Evolutionary conservation across 2,797 vertebrate species (phyloP).

Genomic region (Selene dorsalis): DNA sequence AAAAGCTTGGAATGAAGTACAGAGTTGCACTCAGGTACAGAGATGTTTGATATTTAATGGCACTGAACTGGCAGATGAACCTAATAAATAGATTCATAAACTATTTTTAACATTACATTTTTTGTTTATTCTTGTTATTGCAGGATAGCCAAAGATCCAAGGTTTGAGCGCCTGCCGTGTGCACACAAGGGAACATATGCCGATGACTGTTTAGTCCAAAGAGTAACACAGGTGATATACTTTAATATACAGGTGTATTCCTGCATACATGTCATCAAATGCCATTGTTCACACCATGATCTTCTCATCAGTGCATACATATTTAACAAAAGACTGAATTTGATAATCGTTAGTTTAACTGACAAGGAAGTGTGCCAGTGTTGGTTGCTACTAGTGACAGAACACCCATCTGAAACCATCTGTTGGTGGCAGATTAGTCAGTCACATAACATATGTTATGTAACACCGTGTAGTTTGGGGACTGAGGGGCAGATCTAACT

Average conservation of each 20-base stretch:
- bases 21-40: slow-evolving; percentile 94
- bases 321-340: not conserved
- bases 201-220: slow-evolving; percentile 97
- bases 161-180: slow-evolving; percentile 95
- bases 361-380: not conserved
- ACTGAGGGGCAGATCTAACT: not conserved
- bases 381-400: not conserved
- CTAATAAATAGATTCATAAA: not conserved
- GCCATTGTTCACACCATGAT: not conserved
- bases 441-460: not conserved
- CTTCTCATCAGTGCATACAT: not conserved
- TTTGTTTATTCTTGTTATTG: slow-evolving; percentile 22
- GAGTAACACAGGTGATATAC: slow-evolving; percentile 93
- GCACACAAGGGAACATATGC: slow-evolving; percentile 97
- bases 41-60: not conserved
- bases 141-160: slow-evolving; percentile 96
- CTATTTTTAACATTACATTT: not conserved
- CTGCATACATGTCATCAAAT: not conserved
- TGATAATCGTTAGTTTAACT: not conserved
- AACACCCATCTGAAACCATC: not conserved
- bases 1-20: slow-evolving; percentile 97
- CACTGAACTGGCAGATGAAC: not conserved
- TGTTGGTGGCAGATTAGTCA: not conserved
- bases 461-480: not conserved
- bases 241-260: not conserved